Evolutionary conservation across 2,113 vertebrate genomes (phyloP), one percentile per base, ranked within the genome.

Genomic region (Sinocyclocheilus anshuiensis): DNA sequence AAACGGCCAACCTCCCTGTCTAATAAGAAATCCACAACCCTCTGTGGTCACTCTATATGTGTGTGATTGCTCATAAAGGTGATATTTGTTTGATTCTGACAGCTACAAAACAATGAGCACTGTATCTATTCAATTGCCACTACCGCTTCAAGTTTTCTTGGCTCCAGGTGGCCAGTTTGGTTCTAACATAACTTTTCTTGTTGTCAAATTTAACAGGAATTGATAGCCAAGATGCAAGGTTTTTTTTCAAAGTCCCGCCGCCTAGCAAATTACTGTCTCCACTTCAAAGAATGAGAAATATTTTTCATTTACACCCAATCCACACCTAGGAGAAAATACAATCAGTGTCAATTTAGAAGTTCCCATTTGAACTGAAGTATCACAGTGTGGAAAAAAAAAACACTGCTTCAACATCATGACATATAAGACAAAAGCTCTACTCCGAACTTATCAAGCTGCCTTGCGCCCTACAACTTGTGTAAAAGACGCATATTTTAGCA

Each of bases 221-320:
- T 59, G 29, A 61, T 75, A 26, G 67, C 69, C 48, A 74, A 59
- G 26, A 39, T 59, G 33, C 33, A 45, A 61, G 53, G 16, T 33
- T 63, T 50, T 29, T 74, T 59, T 53, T 76, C 55, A 48, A 48
- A 29, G 42, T 18, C n/a, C 24, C 20, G 15, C 50, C 22, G 11
- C 20, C 20, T 42, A 45, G 12, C 33, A 63, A 45, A 80, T 80
- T 80, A 80, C 57, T 45, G 50, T 22, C 78, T 24, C 39, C 45
- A 65, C 79, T 81, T 81, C 59, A 81, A 65, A 61, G 79, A 67
- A 15, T 10, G 13, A 81, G 59, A 81, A 81, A 63, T 65, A 26
- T 65, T 81, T 63, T 81, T 67, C 55, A 80, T 81, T 81, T 65
- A 45, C n/a, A 67, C 45, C 39, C 39, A 81, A 50, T 81, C 36